Evolutionary conservation across 2,797 vertebrate species (phyloP), one percentile per base, ranked within the genome.

Genomic region (Miichthys miiuy): DNA sequence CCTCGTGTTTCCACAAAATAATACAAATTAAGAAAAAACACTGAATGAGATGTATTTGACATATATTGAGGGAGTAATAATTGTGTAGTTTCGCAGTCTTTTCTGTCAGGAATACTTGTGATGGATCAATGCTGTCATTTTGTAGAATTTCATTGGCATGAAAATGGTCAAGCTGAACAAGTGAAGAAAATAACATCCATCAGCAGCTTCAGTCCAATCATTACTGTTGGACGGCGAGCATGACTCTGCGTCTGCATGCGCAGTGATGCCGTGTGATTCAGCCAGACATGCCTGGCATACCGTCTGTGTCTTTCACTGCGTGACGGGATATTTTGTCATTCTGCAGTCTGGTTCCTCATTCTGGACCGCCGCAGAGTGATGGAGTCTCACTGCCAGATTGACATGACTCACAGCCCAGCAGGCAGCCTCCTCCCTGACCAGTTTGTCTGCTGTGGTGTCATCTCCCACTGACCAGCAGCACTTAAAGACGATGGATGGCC

Each of bases 351-450:
- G 81, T 82, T 77, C 56, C 44, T 82, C 79, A 51, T 69, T 82
- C 80, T 82, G 67, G 61, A 71, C 68, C 34, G 30, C 75, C 62
- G 56, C 46, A 9, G 12, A 68, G 71, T 68, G 77, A 84, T 30
- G 64, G 68, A 67, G 76, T 71, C 66, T 83, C 21, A 5, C 79
- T 72, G 72, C 68, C 84, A 92, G 84, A 87, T 86, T 89, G 88
- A 84, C 70, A 23, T 89, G 91, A 91, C 74, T 90, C 88, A 91
- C 46, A 12, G 80, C 62, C 75, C 77, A 79, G 84, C 85, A 86
- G 82, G 77, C 77, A 5, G 64, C 79, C 74, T 84, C 65, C 21
- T 68, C 50, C 42, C 80, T 69, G 71, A 79, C 81, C 79, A 58
- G 75, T 79, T 52, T 81, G 80, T 81, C 84, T 82, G 76, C 72